Evolutionary conservation across 2,113 vertebrate genomes (phyloP).

Genomic region (Anoplopoma fimbria): DNA sequence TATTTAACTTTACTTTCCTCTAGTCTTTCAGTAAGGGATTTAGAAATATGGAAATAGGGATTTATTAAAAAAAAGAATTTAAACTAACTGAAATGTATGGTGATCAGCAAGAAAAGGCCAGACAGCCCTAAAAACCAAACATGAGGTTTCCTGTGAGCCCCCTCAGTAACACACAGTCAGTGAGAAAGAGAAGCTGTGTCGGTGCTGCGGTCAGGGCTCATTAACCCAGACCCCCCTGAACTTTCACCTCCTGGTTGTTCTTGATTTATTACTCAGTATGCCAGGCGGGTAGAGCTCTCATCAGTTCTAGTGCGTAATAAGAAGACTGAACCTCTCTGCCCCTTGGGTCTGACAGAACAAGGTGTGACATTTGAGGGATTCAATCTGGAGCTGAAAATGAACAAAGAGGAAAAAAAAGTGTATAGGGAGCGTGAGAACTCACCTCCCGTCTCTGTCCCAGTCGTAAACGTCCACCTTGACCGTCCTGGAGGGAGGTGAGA

Average conservation of each 20-base stretch:
- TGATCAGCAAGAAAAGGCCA: constrained; percentile 4
- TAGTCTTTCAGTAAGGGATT: not conserved
- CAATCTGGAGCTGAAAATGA: constrained; percentile 29
- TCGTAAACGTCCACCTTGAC: constrained; percentile 76
- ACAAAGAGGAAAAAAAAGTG: not conserved
- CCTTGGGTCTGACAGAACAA: not conserved
- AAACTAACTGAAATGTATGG: not conserved
- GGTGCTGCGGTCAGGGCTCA: not conserved
- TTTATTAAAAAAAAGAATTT: constrained; percentile 5
- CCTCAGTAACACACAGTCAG: not conserved
- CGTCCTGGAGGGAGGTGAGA: constrained; percentile 59
- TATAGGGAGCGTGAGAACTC: not conserved
- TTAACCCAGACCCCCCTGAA: constrained; percentile 14
- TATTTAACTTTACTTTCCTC: not conserved
- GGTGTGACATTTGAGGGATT: constrained; percentile 42
- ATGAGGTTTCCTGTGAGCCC: not conserved
- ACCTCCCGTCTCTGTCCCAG: constrained; percentile 79
- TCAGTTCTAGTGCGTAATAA: constrained; percentile 6
- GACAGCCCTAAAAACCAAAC: not conserved
- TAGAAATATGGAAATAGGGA: not conserved
- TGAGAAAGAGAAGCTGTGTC: not conserved
- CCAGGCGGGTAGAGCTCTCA: not conserved
- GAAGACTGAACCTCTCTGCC: not conserved
- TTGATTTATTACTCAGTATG: constrained; percentile 20
- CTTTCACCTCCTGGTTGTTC: constrained; percentile 7